Evolutionary conservation across 2,888 invertebrate genomes (phyloP), one percentile per base, ranked within the genome.

Genomic region (Drosophila mimica): DNA sequence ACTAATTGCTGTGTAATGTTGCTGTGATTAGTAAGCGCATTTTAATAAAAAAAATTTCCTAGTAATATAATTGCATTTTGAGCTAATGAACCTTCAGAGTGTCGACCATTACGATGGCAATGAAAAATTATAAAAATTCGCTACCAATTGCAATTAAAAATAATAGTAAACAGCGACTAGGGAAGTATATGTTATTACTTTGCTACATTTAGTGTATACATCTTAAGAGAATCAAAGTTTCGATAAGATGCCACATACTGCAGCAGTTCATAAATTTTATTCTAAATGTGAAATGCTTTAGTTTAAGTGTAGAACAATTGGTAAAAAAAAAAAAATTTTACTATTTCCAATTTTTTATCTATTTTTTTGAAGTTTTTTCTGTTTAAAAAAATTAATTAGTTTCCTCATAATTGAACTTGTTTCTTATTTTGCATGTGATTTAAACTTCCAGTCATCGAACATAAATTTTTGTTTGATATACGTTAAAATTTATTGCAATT

Each of bases 1-100:
- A 67, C 74, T 86, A 86, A 86, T 86, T 88, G 81, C 74, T 71
- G n/a, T n/a, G n/a, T 74, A 79, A 85, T 85, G 83, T 63, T 8
- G 56, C 70, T 51, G 69, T 54, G 74, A 88, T 88, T 88, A 76
- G 43, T 56, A 71, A 65, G 76, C 80, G 56, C 54, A 74, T 53
- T 66, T 70, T 25, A 3, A 25, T 3, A 25, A 25, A 25, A 25
- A 25, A 25, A 25, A 25, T 33, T 46, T 49, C 5, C 48, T 58
- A 1, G 7, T 28, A 31, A 57, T 31, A 30, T 7, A 9, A 49
- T 38, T 53, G 57, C 53, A 60, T 28, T 60, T 40, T 34, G 17
- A 36, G 70, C 64, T 58, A 58, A 38, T 48, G n/a, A 9, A 59
- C 40, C 76, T 34, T 13, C 7, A 34, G 13, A 31, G 2, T 25